A percentile compares a stretch with the other conserved stretches of the same genome.
Evolutionary conservation across 1,140 invertebrate genomes (phyloP).

Genomic region (Trialeurodes vaporariorum): DNA sequence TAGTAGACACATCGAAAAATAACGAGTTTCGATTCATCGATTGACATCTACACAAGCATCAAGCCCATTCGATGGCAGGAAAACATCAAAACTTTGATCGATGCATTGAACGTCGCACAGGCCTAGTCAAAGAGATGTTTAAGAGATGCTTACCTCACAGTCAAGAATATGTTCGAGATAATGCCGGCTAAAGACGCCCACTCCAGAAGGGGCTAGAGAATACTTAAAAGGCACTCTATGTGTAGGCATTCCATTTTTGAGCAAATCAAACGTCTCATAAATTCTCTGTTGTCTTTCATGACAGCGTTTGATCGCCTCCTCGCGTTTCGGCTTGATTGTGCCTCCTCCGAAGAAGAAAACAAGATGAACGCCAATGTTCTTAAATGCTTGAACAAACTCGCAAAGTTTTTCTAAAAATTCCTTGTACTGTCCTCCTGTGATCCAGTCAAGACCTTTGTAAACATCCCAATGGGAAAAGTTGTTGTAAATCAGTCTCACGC

Average conservation of each 20-base stretch:
- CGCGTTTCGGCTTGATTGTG: constrained; percentile 27
- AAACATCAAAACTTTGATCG: no score
- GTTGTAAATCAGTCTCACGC: constrained; percentile 26
- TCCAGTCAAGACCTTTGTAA: constrained; percentile 30
- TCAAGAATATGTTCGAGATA: constrained; percentile 21
- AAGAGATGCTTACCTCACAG: constrained; percentile 21
- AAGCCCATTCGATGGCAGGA: no score
- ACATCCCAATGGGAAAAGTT: no score
- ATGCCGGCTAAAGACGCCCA: constrained; percentile 18
- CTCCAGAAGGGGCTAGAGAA: constrained; percentile 28
- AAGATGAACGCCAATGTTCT: constrained; percentile 24
- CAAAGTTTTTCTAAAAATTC: constrained; percentile 28
- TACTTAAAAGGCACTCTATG: constrained; percentile 18
- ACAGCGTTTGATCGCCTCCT: constrained; percentile 30
- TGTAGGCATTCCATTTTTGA: constrained; percentile 21
- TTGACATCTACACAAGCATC: no score
- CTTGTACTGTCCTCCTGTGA: constrained; percentile 31
- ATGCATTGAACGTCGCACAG: no score
- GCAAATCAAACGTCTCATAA: constrained; percentile 23
- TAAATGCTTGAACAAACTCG: constrained; percentile 27
- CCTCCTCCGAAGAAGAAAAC: constrained; percentile 35
- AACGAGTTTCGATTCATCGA: no score
- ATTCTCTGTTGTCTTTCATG: constrained; percentile 26
- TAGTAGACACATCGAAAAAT: no score
- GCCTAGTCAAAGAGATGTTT: no score